Base-by-base conservation (phyloP, 2,797 vertebrate genomes). In the Artibeus jamaicensis region DNA sequence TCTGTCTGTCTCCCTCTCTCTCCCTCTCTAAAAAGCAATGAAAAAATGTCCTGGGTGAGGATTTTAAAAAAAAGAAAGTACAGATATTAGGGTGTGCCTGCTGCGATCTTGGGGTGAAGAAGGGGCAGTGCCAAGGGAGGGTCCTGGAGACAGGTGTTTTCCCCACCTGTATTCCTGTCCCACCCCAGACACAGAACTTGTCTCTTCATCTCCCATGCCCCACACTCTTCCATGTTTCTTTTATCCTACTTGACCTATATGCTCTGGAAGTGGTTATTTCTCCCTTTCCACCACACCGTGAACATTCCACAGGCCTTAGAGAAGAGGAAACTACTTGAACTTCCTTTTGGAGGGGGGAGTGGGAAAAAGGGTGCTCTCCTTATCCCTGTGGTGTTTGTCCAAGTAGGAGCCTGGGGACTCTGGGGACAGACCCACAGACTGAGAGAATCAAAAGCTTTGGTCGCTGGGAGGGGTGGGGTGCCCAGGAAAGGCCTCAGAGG, bases 401-500 rank as follows among this genome's bases (percentile, higher is more conserved):
- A 79, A 84, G 55, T 46, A 78, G 88, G 59, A 78, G 39, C 70
- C 26, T 86, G 88, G 86, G 83, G 90, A 44, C 55, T 76, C 37
- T 50, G 93, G 88, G 86, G 81, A 76, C 59, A 44, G 73, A 76
- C 62, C 34, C 39, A 74, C 14, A 74, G 71, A 65, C 3, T 0
- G 10, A 39, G 21, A 67, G 91, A 92, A 84, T 94, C 89, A 96
- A 96, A 97, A 92, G 70, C 88, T 42, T 39, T 37, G 18, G 91
- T 73, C 55, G 73, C 81, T 59, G 94, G 95, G 93, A 97, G 95
- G 62, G 95, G 81, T 94, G 95, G 62, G 95, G 81, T 94, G 89
- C 86, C 94, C 96, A 89, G 95, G 97, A 96, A 95, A 96, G 95
- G 95, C 95, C 86, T 89, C 53, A 84, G 95, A 97, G 95, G 91